Percentiles rank a stretch among this genome's conserved stretches.
Conservation (phyloP, 1,140 invertebrate genomes). For the Drosophila kepulauana region DNA sequence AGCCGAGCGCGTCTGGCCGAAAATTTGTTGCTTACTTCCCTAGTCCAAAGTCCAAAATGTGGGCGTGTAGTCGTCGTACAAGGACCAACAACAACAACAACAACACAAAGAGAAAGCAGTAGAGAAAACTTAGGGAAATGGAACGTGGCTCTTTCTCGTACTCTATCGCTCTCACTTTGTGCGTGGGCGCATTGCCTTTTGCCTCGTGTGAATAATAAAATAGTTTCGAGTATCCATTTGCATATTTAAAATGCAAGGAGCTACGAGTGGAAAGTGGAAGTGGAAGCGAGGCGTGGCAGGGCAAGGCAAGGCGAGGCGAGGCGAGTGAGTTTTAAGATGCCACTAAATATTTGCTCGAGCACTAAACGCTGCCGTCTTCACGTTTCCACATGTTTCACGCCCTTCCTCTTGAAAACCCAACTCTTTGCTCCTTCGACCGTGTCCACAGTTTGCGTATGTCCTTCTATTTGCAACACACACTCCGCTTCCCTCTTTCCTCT, state of each 20-base stretch:
- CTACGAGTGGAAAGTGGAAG: neutral
- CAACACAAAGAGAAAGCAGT: too few species aligned
- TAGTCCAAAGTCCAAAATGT: neutral
- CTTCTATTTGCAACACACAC: conserved; percentile 7
- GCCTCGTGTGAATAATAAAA: conserved; percentile 57
- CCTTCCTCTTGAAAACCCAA: neutral
- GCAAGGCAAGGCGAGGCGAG: neutral
- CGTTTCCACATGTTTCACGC: neutral
- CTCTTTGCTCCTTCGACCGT: conserved; percentile 22
- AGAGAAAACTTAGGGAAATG: neutral
- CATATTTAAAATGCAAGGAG: conserved; percentile 49
- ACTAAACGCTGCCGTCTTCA: conserved; percentile 34
- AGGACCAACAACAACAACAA: neutral
- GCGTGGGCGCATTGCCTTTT: conserved; percentile 36
- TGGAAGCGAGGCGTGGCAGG: neutral
- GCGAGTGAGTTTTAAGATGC: conserved; percentile 19
- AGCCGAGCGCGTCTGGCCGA: conserved; percentile 37
- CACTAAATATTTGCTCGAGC: conserved; percentile 53
- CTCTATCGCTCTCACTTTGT: neutral
- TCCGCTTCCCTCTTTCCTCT: neutral
- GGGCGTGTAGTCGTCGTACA: neutral
- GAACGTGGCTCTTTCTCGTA: neutral
- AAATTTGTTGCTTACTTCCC: conserved; percentile 45
- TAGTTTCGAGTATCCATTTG: conserved; percentile 57
- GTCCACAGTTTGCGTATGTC: conserved; percentile 43